These are phyloP conservation scores for Aramus guarauna DNA, from an alignment of 2,113 vertebrate species.

Conservation along the genomic window DNA sequence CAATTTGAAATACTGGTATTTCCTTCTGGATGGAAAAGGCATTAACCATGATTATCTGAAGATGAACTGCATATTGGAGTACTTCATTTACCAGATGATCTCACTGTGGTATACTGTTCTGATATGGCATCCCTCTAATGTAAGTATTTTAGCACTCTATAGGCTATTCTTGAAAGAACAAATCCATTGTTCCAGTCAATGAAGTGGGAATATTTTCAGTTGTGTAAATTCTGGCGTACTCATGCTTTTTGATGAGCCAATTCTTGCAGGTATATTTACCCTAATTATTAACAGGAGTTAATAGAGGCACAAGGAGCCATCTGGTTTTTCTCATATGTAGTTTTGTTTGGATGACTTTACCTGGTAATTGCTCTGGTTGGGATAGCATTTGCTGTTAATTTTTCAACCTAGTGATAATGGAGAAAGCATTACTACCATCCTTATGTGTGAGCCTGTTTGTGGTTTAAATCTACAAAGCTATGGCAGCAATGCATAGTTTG, in stretches of 20 bases:
- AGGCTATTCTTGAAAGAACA: not conserved
- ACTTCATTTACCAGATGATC: not conserved
- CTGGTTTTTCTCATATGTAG: not conserved
- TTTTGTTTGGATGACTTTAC: not conserved
- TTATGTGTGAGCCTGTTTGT: not conserved
- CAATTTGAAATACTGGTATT: not conserved
- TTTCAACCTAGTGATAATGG: not conserved
- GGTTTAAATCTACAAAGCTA: not conserved
- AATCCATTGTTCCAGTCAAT: not conserved
- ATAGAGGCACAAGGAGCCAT: not conserved
- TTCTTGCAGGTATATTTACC: not conserved
- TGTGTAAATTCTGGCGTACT: not conserved
- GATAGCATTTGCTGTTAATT: not conserved
- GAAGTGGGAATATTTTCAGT: not conserved
- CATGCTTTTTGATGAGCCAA: not conserved
- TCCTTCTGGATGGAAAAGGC: not conserved
- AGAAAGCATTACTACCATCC: not conserved
- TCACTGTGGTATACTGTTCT: not conserved
- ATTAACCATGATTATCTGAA: not conserved
- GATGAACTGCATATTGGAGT: not conserved
- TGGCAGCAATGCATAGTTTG: not conserved
- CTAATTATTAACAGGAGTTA: not conserved
- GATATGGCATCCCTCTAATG: not conserved
- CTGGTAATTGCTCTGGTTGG: not conserved
- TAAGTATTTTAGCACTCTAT: not conserved